phyloP scores from a whole-genome alignment of 2,113 vertebrate genomes.

The Bettongia penicillata region DNA sequence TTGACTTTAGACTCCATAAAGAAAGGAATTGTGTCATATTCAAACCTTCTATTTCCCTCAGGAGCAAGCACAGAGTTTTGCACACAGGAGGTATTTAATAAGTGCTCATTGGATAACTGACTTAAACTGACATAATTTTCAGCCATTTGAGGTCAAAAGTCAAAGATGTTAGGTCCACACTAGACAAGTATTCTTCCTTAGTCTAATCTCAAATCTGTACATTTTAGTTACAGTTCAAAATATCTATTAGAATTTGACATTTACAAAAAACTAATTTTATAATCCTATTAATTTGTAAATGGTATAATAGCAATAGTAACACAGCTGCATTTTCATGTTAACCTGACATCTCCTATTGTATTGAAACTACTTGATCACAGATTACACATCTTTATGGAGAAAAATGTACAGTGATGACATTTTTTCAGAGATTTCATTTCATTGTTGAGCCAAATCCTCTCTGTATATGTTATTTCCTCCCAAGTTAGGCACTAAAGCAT shows the following conservation, averaged over 20 bases:
- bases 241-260: not conserved
- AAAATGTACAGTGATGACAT: not conserved
- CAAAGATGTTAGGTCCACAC: not conserved
- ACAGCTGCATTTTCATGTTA: not conserved
- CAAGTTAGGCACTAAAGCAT: no score
- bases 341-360: not conserved
- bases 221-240: not conserved
- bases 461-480: not conserved
- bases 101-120: not conserved
- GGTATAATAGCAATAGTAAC: not conserved
- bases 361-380: not conserved
- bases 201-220: not conserved
- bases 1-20: not conserved
- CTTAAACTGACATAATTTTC: not conserved
- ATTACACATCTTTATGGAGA: not conserved
- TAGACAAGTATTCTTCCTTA: not conserved
- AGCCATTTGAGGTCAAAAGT: not conserved
- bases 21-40: not conserved
- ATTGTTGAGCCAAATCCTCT: not conserved
- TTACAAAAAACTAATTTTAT: not conserved
- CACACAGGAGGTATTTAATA: not conserved
- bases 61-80: not conserved
- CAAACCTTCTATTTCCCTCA: not conserved
- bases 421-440: not conserved
- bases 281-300: not conserved